Base-by-base conservation (phyloP, 37 sponge, comb jelly and placozoan genomes). In the Oscarella lobularis region DNA sequence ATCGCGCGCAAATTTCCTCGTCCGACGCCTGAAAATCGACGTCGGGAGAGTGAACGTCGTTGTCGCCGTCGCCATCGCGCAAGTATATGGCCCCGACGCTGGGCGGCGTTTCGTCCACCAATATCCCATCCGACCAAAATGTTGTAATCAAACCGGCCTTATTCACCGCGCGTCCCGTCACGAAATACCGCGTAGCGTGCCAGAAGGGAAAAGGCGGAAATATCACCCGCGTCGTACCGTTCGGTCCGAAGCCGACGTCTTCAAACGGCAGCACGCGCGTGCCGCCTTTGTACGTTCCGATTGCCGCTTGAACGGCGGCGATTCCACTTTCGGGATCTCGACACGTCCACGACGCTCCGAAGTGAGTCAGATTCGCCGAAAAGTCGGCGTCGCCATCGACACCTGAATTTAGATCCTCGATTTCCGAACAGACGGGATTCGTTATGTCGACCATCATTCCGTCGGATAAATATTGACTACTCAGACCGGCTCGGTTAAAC, bases 301-400 rank as follows among this genome's bases (percentile, higher is more conserved):
- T 35, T 5, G 71, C 71, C 6, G 71, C 71, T 20, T 14, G 31
- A 5, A 34, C 5, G 5, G 29, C 33, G 31, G 31, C 71, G 4
- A 68, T 5, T 34, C 71, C 71, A 35, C 71, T 68, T 14, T 68
- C 71, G 31, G 31, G 29, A 35, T 68, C 71, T 5, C 6, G 6
- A 68, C 71, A 68, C 6, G 6, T 34, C 71, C 71, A 68, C 29
- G 71, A 68, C 31, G 71, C 71, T 14, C 4, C 4, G 71, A 68
- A 4, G 6, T 30, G 4, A 32, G 71, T 34, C 71, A 68, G 31
- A 4, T 5, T 4, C 6, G 71, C 6, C 71, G 31, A 5, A 20
- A 34, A 68, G 71, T 68, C 71, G 6, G 6, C 4, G 31, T 68
- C 71, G 6, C 31, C 71, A 34, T 4, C 6, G 6, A 34, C 31